Conservation (phyloP, 2,888 invertebrate species). For the Pachydiplax longipennis region DNA sequence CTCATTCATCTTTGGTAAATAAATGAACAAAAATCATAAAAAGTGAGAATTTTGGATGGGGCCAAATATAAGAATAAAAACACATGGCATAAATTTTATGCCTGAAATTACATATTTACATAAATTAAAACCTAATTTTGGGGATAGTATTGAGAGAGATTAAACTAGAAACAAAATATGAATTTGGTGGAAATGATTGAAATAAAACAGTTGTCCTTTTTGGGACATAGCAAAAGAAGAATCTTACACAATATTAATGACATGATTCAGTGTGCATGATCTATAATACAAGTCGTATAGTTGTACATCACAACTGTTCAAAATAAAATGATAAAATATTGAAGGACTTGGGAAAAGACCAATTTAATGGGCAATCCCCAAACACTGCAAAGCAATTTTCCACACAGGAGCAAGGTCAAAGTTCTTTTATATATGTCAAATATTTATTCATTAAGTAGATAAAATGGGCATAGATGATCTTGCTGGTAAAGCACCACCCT, state of each 20-base stretch:
- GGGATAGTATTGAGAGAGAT: too few species aligned
- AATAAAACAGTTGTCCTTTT: neutral
- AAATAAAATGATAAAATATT: neutral
- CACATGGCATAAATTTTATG: neutral
- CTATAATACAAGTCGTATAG: neutral
- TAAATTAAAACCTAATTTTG: too few species aligned
- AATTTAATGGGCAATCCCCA: neutral
- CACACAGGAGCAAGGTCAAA: slow-evolving; percentile 25
- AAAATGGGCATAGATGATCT: slow-evolving; percentile 6
- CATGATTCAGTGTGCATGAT: slow-evolving; percentile 12
- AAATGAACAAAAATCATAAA: neutral
- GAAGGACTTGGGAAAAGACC: slow-evolving; percentile 37
- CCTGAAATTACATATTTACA: too few species aligned
- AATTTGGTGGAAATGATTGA: neutral
- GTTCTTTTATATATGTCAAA: neutral
- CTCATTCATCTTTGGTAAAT: neutral
- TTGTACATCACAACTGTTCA: neutral
- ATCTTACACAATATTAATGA: neutral
- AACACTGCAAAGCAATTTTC: slow-evolving; percentile 25
- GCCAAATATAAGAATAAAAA: neutral
- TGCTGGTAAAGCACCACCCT: slow-evolving; percentile 4
- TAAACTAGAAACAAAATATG: neutral
- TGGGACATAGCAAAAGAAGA: neutral
- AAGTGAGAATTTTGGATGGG: neutral
- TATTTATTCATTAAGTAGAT: slow-evolving; percentile 5